Conservation (phyloP, 2,797 vertebrate species). For the Enteromius viviparus region DNA sequence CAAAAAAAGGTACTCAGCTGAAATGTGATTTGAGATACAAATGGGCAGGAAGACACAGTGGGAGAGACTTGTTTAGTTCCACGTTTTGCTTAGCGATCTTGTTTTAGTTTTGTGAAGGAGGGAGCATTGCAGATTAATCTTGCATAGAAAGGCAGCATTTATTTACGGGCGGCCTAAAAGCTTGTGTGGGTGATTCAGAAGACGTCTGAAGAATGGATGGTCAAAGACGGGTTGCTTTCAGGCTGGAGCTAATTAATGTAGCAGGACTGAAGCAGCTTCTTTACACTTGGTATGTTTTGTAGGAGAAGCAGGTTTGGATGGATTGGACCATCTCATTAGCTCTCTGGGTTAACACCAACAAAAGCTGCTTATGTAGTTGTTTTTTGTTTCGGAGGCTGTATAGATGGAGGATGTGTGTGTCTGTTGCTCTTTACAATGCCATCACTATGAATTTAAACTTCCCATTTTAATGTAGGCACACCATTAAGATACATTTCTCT, state of each 20-base stretch:
- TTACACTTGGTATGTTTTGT: conserved; percentile 38
- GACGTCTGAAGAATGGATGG: conserved; percentile 51
- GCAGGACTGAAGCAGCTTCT: conserved; percentile 45
- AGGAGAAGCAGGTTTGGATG: conserved; percentile 25
- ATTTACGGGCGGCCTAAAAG: conserved; percentile 43
- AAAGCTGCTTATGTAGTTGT: conserved; percentile 24
- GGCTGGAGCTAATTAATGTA: conserved; percentile 45
- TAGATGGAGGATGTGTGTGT: background rate
- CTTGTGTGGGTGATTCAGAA: conserved; percentile 38
- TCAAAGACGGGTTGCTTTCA: conserved; percentile 14
- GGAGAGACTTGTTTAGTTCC: background rate
- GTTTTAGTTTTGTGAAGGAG: background rate
- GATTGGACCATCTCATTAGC: conserved; percentile 43
- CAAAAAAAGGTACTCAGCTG: background rate
- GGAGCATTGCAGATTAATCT: conserved; percentile 2
- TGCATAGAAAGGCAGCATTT: background rate
- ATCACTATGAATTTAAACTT: background rate
- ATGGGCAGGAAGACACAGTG: background rate
- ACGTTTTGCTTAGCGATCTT: background rate
- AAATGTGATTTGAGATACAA: background rate
- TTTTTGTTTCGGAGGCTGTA: conserved; percentile 16
- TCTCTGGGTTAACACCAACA: conserved; percentile 9
- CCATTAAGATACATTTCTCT: too few relatives aligned
- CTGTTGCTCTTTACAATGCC: background rate
- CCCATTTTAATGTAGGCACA: background rate